Percentiles rank a stretch among this genome's conserved stretches.
Conservation (phyloP, 2,888 invertebrate species). For the Parasteatoda lunata region DNA sequence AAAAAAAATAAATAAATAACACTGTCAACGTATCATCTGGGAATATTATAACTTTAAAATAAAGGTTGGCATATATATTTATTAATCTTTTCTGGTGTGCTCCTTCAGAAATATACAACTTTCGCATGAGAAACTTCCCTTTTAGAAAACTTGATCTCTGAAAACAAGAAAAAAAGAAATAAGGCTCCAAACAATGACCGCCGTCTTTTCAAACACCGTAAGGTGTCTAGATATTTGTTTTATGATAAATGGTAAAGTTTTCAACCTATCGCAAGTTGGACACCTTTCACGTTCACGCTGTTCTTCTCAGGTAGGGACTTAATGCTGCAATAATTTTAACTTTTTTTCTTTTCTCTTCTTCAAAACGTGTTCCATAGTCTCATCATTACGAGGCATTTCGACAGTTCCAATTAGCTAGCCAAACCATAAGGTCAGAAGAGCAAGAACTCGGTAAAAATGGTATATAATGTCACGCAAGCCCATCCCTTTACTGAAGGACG, state of each 20-base stretch:
- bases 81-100: too few relatives aligned
- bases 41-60: too few relatives aligned
- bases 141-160: neutral
- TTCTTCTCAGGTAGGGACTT: constrained; percentile 24
- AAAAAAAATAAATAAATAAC: too few relatives aligned
- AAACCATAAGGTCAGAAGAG: constrained; percentile 49
- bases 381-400: constrained; percentile 55
- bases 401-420: constrained; percentile 62
- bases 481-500: constrained; percentile 18
- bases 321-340: constrained; percentile 6
- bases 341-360: constrained; percentile 15
- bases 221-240: constrained; percentile 59
- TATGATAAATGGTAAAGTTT: constrained; percentile 49
- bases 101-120: too few relatives aligned
- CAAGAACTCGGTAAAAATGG: constrained; percentile 11
- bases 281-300: constrained; percentile 48
- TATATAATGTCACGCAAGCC: constrained; percentile 25
- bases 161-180: constrained; percentile 17
- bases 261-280: constrained; percentile 31
- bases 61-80: too few relatives aligned
- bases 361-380: constrained; percentile 56
- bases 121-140: too few relatives aligned
- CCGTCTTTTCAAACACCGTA: constrained; percentile 48
- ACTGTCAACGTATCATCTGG: too few relatives aligned
- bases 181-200: constrained; percentile 19